These are phyloP conservation scores for Apis cerana DNA, from an alignment of 1,140 invertebrate genomes.

Conservation along the genomic window DNA sequence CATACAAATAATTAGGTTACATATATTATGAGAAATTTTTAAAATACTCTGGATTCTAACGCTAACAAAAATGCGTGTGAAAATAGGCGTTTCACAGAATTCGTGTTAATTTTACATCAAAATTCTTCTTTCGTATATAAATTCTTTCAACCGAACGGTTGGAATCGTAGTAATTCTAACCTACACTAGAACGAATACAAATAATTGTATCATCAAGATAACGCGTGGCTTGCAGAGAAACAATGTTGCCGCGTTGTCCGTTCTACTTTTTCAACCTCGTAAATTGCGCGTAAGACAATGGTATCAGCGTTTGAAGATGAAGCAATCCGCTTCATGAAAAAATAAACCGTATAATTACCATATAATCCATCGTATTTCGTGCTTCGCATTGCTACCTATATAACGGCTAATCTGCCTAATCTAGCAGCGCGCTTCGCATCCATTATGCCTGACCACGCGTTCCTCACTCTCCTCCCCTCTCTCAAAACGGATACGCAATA, in stretches of 20 bases:
- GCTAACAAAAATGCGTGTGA: no score
- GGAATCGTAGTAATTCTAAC: no score
- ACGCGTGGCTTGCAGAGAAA: neutral
- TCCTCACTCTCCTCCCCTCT: neutral
- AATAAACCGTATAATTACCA: conserved; percentile 22
- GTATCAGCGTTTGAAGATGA: conserved; percentile 24
- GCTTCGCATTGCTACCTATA: neutral
- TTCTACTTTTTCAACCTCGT: conserved; percentile 7
- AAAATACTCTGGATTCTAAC: no score
- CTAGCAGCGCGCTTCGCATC: conserved; percentile 23
- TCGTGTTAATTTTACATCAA: no score
- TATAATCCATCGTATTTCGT: conserved; percentile 41
- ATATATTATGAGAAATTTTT: no score
- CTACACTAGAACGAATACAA: neutral
- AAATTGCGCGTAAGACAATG: conserved; percentile 28
- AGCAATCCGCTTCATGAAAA: conserved; percentile 3
- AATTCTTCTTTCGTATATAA: no score
- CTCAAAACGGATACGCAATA: neutral
- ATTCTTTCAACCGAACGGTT: no score
- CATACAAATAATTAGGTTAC: no score
- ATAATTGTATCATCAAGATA: conserved; percentile 30
- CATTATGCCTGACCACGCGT: conserved; percentile 24
- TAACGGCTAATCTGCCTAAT: conserved; percentile 40
- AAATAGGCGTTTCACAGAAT: no score
- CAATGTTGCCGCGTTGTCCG: conserved; percentile 22